phyloP scores from a whole-genome alignment of 2,888 invertebrate species.

The Amiota communis region DNA sequence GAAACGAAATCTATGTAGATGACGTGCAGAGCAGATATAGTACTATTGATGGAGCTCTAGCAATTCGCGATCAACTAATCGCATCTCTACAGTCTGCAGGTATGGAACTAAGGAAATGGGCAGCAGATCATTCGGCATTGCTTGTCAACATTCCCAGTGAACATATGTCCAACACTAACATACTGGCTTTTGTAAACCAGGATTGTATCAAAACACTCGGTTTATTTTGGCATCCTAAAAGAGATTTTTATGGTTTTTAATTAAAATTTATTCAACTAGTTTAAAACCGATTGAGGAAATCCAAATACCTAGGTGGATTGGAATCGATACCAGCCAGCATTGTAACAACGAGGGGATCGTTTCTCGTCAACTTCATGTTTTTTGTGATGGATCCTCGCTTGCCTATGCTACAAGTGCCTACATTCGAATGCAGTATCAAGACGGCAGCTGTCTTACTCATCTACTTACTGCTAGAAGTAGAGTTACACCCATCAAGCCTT shows the following conservation, averaged over 20 bases:
- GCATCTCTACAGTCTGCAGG: neutral
- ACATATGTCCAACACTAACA: neutral
- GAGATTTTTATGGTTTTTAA: slow-evolving; percentile 10
- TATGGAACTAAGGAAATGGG: slow-evolving; percentile 12
- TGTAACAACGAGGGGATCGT: too few relatives aligned
- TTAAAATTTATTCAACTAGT: neutral
- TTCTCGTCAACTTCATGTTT: too few relatives aligned
- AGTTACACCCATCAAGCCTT: too few relatives aligned
- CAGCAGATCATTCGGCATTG: neutral
- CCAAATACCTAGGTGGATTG: too few relatives aligned
- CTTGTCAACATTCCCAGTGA: neutral
- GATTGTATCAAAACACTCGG: neutral
- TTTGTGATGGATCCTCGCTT: too few relatives aligned
- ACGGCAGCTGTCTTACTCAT: too few relatives aligned
- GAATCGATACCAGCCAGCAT: too few relatives aligned
- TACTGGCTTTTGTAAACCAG: neutral
- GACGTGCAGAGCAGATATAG: neutral
- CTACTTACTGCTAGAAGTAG: too few relatives aligned
- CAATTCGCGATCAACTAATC: slow-evolving; percentile 13
- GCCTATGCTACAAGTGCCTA: too few relatives aligned
- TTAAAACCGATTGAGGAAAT: too few relatives aligned
- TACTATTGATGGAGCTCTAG: neutral
- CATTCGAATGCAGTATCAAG: too few relatives aligned
- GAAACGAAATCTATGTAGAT: neutral
- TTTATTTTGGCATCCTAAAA: slow-evolving; percentile 17